A percentile compares a stretch with the other conserved stretches of the same genome.
These are phyloP conservation scores for Sarcophaga peregrina DNA, from an alignment of 1,140 invertebrate species.

Conservation along the genomic window DNA sequence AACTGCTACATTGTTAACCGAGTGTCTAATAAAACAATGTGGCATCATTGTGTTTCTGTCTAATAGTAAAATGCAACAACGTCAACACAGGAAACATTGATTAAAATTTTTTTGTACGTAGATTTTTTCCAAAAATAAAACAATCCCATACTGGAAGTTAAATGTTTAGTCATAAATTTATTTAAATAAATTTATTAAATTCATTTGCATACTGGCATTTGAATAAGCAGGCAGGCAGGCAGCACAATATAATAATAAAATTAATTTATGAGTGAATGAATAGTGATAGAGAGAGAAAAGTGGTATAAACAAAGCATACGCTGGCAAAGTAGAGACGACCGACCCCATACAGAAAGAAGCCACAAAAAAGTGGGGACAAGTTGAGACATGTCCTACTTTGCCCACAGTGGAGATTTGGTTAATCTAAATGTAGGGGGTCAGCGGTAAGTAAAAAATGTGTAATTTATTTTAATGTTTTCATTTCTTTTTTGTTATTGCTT, in stretches of 20 bases:
- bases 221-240: neutral
- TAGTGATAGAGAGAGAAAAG: neutral
- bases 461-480: constrained; percentile 13
- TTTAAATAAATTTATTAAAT: neutral
- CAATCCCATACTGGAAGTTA: constrained; percentile 22
- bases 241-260: no score
- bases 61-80: constrained; percentile 29
- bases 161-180: constrained; percentile 34
- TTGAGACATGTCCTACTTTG: constrained; percentile 60
- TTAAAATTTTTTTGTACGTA: neutral
- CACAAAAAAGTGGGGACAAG: constrained; percentile 10
- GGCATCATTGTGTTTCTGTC: no score
- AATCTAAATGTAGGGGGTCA: constrained; percentile 78
- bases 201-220: constrained; percentile 34
- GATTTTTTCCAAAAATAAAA: constrained; percentile 19
- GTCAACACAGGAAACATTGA: constrained; percentile 31
- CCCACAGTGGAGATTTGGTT: constrained; percentile 71
- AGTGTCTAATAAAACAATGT: no score
- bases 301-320: neutral
- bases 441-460: constrained; percentile 67
- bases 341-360: constrained; percentile 26
- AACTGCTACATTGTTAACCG: no score
- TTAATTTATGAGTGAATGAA: no score
- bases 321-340: neutral
- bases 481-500: no score